A percentile compares a stretch with the other conserved stretches of the same genome.
Conservation (phyloP, 2,113 vertebrate species). For the Alethe castanea region DNA sequence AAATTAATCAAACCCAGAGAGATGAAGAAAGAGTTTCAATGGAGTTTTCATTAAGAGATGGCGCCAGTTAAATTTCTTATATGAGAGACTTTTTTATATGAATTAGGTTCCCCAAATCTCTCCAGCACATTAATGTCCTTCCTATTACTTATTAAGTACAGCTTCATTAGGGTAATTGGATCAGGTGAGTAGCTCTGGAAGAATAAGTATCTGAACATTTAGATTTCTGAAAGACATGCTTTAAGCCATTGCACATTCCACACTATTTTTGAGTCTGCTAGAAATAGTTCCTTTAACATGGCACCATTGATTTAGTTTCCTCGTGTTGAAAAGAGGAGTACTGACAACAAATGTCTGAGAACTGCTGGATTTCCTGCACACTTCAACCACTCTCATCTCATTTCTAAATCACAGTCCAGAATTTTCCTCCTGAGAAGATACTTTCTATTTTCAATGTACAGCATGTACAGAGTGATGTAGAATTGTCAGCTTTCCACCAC, state of each 20-base stretch:
- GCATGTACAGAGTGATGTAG: neutral
- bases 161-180: neutral
- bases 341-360: neutral
- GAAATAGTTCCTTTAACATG: neutral
- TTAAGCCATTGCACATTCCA: neutral
- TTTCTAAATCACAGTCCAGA: neutral
- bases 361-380: neutral
- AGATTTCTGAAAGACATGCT: neutral
- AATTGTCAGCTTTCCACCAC: neutral
- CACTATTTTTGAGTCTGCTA: rapidly evolving
- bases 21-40: neutral
- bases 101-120: neutral
- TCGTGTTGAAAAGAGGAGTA: neutral
- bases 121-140: neutral
- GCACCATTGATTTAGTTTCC: neutral
- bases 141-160: neutral
- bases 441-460: neutral
- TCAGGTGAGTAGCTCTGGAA: neutral
- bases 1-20: neutral
- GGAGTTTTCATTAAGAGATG: neutral
- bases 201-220: neutral
- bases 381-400: neutral
- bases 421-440: neutral
- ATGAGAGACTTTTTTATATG: neutral
- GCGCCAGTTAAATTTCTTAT: neutral